phyloP scores from a whole-genome alignment of 2,888 invertebrate genomes.

The Xanthia togata region DNA sequence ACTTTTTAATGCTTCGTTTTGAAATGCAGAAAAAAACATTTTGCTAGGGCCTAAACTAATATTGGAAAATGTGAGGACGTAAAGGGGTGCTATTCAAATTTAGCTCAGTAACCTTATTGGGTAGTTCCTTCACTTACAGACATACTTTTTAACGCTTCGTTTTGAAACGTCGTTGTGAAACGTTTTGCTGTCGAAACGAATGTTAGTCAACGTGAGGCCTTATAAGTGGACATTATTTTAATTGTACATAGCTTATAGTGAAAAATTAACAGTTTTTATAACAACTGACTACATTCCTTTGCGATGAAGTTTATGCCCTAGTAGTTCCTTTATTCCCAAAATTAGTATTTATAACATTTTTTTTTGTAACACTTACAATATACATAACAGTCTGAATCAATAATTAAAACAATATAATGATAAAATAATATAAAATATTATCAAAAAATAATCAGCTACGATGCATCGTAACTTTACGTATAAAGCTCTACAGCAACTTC shows the following conservation, averaged over 20 bases:
- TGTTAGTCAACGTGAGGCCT: neutral
- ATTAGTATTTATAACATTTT: neutral
- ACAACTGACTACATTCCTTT: neutral
- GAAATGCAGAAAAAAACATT: neutral
- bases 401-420: neutral
- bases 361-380: neutral
- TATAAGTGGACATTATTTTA: neutral
- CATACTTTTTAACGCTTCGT: neutral
- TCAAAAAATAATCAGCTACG: constrained; percentile 19
- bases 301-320: neutral
- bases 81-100: neutral
- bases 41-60: neutral
- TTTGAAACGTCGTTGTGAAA: too few species aligned
- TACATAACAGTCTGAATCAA: neutral
- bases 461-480: constrained; percentile 12
- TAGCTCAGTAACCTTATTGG: neutral
- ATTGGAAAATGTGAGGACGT: neutral
- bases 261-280: neutral
- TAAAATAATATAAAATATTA: neutral
- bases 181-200: too few species aligned
- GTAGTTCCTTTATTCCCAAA: neutral
- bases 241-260: neutral
- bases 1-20: constrained; percentile 24
- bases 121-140: neutral
- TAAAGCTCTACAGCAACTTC: constrained; percentile 44